Conservation (phyloP, 1,140 invertebrate genomes). For the Halictus rubicundus region DNA sequence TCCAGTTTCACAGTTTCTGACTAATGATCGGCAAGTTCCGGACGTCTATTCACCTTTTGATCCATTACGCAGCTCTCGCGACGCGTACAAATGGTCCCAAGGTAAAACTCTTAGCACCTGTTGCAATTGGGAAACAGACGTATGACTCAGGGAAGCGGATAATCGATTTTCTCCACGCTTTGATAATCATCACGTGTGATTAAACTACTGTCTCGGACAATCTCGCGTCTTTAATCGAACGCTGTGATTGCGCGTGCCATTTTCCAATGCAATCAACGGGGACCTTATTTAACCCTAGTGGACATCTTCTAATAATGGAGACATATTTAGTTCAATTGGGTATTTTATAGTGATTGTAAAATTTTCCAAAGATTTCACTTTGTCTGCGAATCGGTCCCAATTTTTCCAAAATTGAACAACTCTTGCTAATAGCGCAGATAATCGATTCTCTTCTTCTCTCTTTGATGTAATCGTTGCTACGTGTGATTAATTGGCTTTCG, state of each 20-base stretch:
- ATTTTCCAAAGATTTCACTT: too few species aligned
- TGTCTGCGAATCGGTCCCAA: too few species aligned
- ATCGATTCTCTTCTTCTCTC: too few species aligned
- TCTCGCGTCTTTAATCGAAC: neutral
- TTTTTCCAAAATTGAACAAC: too few species aligned
- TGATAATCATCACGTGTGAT: conserved; percentile 12
- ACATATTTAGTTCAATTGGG: too few species aligned
- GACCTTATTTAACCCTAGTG: neutral
- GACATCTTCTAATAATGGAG: neutral
- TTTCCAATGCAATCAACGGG: neutral
- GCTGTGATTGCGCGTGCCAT: neutral
- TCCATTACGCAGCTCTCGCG: neutral
- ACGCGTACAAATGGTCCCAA: neutral
- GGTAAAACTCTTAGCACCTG: neutral
- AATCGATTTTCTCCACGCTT: conserved; percentile 27
- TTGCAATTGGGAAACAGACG: neutral
- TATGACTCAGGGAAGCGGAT: neutral
- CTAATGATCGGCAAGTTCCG: neutral
- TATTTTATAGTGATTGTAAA: too few species aligned
- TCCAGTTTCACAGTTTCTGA: conserved; percentile 16
- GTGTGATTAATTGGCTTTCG: too few species aligned
- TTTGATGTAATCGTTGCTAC: too few species aligned
- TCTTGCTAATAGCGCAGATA: too few species aligned
- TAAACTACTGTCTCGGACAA: conserved; percentile 32
- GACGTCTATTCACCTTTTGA: neutral